These are phyloP conservation scores for Odocoileus hemionus DNA, from an alignment of 2,113 vertebrate species.

Conservation along the genomic window DNA sequence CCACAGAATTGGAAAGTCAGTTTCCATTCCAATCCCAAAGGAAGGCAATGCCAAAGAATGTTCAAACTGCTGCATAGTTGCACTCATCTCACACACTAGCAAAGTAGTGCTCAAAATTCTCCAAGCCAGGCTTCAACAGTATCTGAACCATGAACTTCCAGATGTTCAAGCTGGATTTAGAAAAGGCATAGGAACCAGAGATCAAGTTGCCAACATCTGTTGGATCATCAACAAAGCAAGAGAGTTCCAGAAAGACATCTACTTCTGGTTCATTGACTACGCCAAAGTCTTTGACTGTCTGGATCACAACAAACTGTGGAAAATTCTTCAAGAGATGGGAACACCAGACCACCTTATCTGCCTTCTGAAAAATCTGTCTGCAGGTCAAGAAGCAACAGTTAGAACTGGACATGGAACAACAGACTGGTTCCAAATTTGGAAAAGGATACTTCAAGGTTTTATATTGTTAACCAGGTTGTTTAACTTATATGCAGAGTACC, in stretches of 20 bases:
- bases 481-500: background rate
- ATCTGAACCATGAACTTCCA: background rate
- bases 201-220: background rate
- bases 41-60: background rate
- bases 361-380: background rate
- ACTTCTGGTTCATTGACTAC: background rate
- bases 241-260: background rate
- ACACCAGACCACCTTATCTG: background rate
- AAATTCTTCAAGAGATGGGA: background rate
- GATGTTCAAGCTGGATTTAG: background rate
- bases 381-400: background rate
- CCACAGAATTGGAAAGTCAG: background rate
- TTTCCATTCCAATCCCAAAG: background rate
- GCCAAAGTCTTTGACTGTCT: background rate
- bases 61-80: background rate
- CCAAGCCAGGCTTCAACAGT: background rate
- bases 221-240: background rate
- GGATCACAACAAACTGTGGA: background rate
- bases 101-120: background rate
- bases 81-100: background rate
- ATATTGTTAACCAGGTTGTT: background rate
- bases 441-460: background rate
- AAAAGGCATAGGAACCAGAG: background rate
- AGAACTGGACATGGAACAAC: background rate
- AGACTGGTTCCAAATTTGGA: background rate